phyloP scores from a whole-genome alignment of 1,140 invertebrate species.

The Drosophila mayri region DNA sequence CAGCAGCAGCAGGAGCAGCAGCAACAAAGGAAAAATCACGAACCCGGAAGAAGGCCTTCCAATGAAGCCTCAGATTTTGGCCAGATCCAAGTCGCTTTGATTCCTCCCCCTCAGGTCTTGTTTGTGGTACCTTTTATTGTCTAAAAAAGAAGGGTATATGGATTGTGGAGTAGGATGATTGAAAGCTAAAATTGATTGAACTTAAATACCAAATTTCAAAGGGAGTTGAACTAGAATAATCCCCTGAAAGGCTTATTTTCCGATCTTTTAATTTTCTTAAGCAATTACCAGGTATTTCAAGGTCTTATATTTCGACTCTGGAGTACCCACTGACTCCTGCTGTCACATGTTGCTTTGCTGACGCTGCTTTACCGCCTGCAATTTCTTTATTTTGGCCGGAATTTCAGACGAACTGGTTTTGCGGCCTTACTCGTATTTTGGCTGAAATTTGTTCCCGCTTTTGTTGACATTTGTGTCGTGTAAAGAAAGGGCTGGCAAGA shows the following conservation, averaged over 20 bases:
- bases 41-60: conserved; percentile 71
- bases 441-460: conserved; percentile 75
- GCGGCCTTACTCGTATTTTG: conserved; percentile 14
- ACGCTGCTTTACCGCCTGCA: conserved; percentile 40
- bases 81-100: conserved; percentile 33
- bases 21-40: conserved; percentile 71
- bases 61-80: conserved; percentile 27
- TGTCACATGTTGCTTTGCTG: conserved; percentile 35
- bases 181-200: not conserved
- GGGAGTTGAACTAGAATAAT: not conserved
- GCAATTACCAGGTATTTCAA: not conserved
- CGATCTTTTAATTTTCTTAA: not conserved
- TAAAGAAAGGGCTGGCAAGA: conserved; percentile 59
- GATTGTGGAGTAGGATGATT: not conserved
- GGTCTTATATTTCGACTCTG: not conserved
- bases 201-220: not conserved
- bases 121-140: not conserved
- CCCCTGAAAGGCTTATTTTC: no score
- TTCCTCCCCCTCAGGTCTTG: conserved; percentile 10
- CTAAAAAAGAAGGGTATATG: not conserved
- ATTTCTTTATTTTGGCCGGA: conserved; percentile 75
- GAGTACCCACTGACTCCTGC: not conserved
- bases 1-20: conserved; percentile 30
- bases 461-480: conserved; percentile 79
- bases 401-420: conserved; percentile 54